phyloP scores from a whole-genome alignment of 2,888 invertebrate genomes.

The Ceriagrion tenellum region DNA sequence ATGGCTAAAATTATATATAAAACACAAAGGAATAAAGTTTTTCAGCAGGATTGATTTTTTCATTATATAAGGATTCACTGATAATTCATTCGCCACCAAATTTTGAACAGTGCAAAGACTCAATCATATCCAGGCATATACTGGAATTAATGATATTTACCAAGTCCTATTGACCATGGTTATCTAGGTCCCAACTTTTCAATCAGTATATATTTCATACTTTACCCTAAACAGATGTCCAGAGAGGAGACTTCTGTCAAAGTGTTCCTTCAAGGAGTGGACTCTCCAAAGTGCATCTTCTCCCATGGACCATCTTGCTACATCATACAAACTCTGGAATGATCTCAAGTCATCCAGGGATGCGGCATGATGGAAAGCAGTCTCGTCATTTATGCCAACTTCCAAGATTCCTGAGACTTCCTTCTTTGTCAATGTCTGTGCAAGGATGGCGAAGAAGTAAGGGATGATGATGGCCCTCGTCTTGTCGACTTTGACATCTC shows the following conservation, averaged over 20 bases:
- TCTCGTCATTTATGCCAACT: neutral
- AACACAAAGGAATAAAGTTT: too few species aligned
- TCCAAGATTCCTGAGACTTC: neutral
- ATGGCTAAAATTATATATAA: too few species aligned
- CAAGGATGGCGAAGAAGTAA: neutral
- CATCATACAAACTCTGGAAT: neutral
- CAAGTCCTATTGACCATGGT: too few species aligned
- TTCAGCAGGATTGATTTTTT: too few species aligned
- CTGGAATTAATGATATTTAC: too few species aligned
- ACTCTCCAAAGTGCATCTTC: neutral
- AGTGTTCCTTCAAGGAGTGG: neutral
- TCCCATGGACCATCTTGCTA: neutral
- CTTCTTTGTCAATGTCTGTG: neutral
- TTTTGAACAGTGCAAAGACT: too few species aligned
- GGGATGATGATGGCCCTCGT: neutral
- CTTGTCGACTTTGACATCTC: neutral
- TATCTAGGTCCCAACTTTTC: too few species aligned
- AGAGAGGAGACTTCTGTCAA: neutral
- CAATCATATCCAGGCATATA: too few species aligned
- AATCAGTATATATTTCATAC: too few species aligned
- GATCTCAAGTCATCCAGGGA: neutral
- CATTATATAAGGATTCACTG: too few species aligned
- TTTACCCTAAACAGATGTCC: too few species aligned
- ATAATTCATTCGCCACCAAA: too few species aligned
- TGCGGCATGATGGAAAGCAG: neutral